phyloP scores from a whole-genome alignment of 2,888 invertebrate species.

The Spicauda simplicius region DNA sequence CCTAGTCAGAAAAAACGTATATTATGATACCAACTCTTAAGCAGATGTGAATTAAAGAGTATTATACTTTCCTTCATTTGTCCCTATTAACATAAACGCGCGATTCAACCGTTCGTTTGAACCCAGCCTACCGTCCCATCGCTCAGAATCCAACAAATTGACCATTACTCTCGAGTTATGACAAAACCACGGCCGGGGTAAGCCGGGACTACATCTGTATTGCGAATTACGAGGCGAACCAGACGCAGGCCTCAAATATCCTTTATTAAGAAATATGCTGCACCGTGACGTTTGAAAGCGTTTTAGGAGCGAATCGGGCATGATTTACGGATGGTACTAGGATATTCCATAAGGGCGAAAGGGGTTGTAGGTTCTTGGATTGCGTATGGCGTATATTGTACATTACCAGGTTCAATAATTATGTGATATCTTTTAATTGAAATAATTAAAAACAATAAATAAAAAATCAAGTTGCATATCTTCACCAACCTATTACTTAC shows the following conservation, averaged over 20 bases:
- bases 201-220: constrained; percentile 14
- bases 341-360: no score
- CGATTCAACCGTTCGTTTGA: constrained; percentile 1
- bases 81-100: neutral
- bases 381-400: no score
- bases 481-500: no score
- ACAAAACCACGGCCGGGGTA: constrained; percentile 14
- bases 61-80: no score
- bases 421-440: no score
- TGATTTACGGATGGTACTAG: neutral
- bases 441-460: no score
- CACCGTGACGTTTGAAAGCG: neutral
- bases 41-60: no score
- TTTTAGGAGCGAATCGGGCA: constrained; percentile 12
- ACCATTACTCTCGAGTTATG: constrained; percentile 27
- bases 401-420: no score
- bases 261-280: constrained; percentile 26
- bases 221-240: constrained; percentile 6
- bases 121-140: constrained; percentile 9
- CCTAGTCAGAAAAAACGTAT: no score
- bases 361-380: no score
- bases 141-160: constrained; percentile 28
- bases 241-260: constrained; percentile 17
- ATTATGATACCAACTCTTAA: no score
- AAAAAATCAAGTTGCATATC: no score